Conservation (phyloP, 2,113 vertebrate genomes). For the Zosterops lateralis region DNA sequence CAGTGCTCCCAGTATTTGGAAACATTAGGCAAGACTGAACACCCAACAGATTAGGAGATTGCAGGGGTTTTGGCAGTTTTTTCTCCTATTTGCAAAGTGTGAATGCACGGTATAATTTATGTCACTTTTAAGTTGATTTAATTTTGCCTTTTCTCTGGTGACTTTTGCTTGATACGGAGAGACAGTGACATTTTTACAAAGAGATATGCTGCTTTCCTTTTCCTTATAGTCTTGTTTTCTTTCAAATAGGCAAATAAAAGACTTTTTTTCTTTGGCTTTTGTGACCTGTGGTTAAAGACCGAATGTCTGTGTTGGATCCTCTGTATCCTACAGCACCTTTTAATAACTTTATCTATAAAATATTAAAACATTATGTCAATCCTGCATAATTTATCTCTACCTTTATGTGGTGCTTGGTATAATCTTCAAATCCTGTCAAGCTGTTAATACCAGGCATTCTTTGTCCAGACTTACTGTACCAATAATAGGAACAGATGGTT, state of each 20-base stretch:
- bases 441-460: not conserved
- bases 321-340: not conserved
- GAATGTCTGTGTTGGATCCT: not conserved
- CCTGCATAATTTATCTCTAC: not conserved
- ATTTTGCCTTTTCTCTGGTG: not conserved
- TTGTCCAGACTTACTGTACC: not conserved
- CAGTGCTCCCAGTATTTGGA: not conserved
- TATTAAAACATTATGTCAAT: not conserved
- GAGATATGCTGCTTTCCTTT: not conserved
- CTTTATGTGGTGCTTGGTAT: not conserved
- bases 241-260: not conserved
- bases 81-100: not conserved
- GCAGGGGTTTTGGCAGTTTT: not conserved
- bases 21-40: not conserved
- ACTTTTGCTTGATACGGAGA: not conserved
- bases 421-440: slow-evolving; percentile 10
- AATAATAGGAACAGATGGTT: slow-evolving; percentile 8
- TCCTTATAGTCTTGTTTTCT: not conserved
- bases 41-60: not conserved
- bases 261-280: not conserved
- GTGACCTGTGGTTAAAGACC: not conserved
- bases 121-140: not conserved
- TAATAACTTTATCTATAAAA: not conserved
- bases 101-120: not conserved
- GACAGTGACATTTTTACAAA: not conserved